phyloP scores from a whole-genome alignment of 2,888 invertebrate species.

The Perizoma flavofasciatum region DNA sequence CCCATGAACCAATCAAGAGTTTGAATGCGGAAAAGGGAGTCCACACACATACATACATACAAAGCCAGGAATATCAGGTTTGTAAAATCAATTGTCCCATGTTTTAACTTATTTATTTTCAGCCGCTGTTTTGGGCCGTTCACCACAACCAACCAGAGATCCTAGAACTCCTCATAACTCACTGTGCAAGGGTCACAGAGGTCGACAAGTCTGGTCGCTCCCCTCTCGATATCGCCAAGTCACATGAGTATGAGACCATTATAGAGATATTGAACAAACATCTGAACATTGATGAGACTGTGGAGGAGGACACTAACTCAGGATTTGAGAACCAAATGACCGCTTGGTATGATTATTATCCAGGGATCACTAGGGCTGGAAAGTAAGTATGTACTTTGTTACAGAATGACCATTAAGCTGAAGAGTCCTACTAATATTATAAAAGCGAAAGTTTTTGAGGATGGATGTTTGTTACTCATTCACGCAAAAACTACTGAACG shows the following conservation, averaged over 20 bases:
- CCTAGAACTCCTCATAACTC: conserved; percentile 79
- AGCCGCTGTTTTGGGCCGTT: conserved; percentile 87
- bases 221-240: conserved; percentile 78
- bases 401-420: no score
- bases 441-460: no score
- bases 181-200: conserved; percentile 77
- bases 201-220: conserved; percentile 79
- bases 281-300: conserved; percentile 50
- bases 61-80: no score
- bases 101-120: conserved; percentile 31
- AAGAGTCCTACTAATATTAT: no score
- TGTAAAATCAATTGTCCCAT: no score
- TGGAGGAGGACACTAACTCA: conserved; percentile 43
- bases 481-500: no score
- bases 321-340: conserved; percentile 42
- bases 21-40: no score
- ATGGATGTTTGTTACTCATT: no score
- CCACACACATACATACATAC: no score
- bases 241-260: conserved; percentile 78
- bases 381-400: conserved; percentile 50
- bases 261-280: conserved; percentile 68
- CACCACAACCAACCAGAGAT: conserved; percentile 81
- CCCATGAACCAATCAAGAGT: no score
- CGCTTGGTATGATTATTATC: conserved; percentile 81
- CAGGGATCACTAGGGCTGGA: conserved; percentile 62